phyloP scores from a whole-genome alignment of 2,797 vertebrate genomes.

The Enteromius mattozi region DNA sequence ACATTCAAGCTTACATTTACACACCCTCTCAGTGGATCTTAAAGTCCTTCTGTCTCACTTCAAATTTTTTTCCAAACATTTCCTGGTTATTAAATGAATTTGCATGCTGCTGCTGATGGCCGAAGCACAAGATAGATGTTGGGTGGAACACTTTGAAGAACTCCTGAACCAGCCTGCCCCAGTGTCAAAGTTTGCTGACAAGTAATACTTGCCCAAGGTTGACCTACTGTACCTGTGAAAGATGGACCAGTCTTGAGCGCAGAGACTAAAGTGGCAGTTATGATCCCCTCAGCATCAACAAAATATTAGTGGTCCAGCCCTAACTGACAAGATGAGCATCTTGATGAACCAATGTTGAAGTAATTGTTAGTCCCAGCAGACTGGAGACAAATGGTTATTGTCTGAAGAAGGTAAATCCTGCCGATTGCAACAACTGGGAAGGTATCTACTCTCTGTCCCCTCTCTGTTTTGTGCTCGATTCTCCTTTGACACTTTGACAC shows the following conservation, averaged over 20 bases:
- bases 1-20: constrained; percentile 35
- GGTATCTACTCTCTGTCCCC: constrained; percentile 13
- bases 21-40: constrained; percentile 4
- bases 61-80: background rate
- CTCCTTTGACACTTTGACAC: background rate
- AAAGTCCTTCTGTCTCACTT: constrained; percentile 13
- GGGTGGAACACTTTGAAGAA: background rate
- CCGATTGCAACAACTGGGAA: background rate
- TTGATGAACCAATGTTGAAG: background rate
- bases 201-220: background rate
- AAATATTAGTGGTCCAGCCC: background rate
- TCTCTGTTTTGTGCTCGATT: background rate
- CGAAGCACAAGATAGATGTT: background rate
- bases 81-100: background rate
- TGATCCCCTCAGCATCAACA: background rate
- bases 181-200: background rate
- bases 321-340: background rate
- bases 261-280: background rate
- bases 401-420: background rate
- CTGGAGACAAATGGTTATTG: background rate
- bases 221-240: background rate
- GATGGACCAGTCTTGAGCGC: background rate
- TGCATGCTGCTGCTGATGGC: background rate
- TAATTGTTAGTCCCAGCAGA: background rate
- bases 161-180: background rate